Evolutionary conservation across 2,888 invertebrate genomes (phyloP).

Genomic region (Netelia fuscicornis): DNA sequence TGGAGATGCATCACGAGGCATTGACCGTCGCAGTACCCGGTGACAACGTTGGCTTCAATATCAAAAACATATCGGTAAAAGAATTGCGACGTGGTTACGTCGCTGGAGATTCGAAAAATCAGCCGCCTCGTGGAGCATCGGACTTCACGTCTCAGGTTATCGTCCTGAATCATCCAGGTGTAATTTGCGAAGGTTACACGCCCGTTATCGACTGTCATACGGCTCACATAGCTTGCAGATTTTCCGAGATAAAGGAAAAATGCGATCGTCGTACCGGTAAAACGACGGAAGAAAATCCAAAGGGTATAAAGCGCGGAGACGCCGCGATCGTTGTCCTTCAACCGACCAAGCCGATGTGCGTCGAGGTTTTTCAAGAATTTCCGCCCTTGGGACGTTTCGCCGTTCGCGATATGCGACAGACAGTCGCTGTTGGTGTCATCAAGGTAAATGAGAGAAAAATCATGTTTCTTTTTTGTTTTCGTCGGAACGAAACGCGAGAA

Average conservation of each 20-base stretch:
- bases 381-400: slow-evolving; percentile 99
- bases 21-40: slow-evolving; percentile 98
- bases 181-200: slow-evolving; percentile 99
- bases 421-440: slow-evolving; percentile 99
- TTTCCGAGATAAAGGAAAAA: slow-evolving; percentile 99
- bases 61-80: slow-evolving; percentile 99
- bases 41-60: slow-evolving; percentile 99
- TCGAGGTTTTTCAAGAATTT: slow-evolving; percentile 99
- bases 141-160: slow-evolving; percentile 99
- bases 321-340: slow-evolving; percentile 98
- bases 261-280: slow-evolving; percentile 99
- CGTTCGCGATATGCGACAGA: slow-evolving; percentile 99
- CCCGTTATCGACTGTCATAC: slow-evolving; percentile 99
- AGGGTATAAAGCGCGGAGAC: slow-evolving; percentile 98
- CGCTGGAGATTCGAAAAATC: slow-evolving; percentile 98
- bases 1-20: slow-evolving; percentile 99
- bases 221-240: slow-evolving; percentile 99
- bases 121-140: slow-evolving; percentile 97
- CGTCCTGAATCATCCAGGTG: slow-evolving; percentile 99
- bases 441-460: slow-evolving; percentile 86
- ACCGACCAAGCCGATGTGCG: slow-evolving; percentile 99
- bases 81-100: slow-evolving; percentile 99
- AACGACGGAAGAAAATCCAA: slow-evolving; percentile 96
- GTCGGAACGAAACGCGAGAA: not conserved
- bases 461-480: not conserved